Base-by-base conservation (phyloP, 2,888 invertebrate species). In the Rhopalosiphum nymphaeae region DNA sequence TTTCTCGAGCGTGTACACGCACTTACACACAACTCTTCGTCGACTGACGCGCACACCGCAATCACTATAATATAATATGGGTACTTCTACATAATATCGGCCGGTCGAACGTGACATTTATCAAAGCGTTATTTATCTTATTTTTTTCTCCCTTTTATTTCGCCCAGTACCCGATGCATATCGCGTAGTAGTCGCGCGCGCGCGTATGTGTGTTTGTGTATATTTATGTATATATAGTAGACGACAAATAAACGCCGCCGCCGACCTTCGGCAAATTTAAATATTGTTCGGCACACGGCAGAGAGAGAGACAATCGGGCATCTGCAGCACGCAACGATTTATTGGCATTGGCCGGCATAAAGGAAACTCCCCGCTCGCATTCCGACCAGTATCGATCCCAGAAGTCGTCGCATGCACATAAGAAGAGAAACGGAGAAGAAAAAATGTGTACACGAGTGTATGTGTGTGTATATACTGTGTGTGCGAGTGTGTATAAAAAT, bases 341-440 rank as follows among this genome's bases (percentile, higher is more conserved):
- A 94, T 94, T 94, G 91, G 94, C 67, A 91, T 94, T 94, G 94
- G 94, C 86, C 87, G 94, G 86, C 94, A 94, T 94, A 94, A 94
- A 94, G 94, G 94, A 91, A 94, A 94, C 94, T 94, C 94, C 94
- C 94, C 94, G 94, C 92, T 94, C 94, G 94, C 94, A 94, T 94
- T 94, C 94, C 94, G 94, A 91, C 94, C 94, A 94, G 94, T 94
- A 94, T 94, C 94, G 94, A 94, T 94, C 94, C 94, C 94, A 94
- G 94, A 94, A 94, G 94, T 94, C 91, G 91, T 90, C 91, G 94
- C 90, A 67, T 86, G 53, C 53, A 44, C 53, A 78, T 92, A 67
- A 86, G 44, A 91, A 87, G 85, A 94, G 85, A 94, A 67, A 87
- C 87, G 67, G 25, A 57, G 61, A 53, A 67, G n/a, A 91, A 67